phyloP scores from a whole-genome alignment of 2,888 invertebrate genomes.

The Trimorus sp. region DNA sequence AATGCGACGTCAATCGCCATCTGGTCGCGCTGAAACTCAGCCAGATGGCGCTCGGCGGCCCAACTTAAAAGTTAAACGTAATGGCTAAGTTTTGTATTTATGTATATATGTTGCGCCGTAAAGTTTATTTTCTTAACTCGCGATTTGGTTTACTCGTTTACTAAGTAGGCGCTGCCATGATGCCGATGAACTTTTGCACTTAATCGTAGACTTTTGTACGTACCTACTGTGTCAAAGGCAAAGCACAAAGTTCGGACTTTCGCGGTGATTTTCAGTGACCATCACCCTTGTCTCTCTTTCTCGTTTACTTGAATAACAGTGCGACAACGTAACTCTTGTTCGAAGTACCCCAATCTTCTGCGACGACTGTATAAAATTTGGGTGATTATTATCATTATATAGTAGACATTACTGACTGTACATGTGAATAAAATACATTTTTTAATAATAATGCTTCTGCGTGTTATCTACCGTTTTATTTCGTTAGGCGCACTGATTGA shows the following conservation, averaged over 20 bases:
- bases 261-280: no score
- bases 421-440: constrained; percentile 64
- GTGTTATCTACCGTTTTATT: constrained; percentile 42
- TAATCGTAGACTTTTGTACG: no score
- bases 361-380: constrained; percentile 41
- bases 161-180: no score
- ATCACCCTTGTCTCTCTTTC: no score
- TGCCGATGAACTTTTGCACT: no score
- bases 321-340: neutral
- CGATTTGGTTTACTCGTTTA: constrained; percentile 23
- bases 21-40: no score
- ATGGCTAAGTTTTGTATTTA: constrained; percentile 29
- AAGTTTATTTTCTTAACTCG: constrained; percentile 55
- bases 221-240: no score
- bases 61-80: no score
- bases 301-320: constrained; percentile 13
- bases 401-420: constrained; percentile 62
- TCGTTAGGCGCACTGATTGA: constrained; percentile 37
- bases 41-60: no score
- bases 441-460: constrained; percentile 43
- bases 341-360: constrained; percentile 4
- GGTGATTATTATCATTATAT: constrained; percentile 62
- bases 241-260: no score
- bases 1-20: no score
- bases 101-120: constrained; percentile 26